These are phyloP conservation scores for Cephus nigrinus DNA, from an alignment of 2,888 invertebrate genomes.

Conservation along the genomic window DNA sequence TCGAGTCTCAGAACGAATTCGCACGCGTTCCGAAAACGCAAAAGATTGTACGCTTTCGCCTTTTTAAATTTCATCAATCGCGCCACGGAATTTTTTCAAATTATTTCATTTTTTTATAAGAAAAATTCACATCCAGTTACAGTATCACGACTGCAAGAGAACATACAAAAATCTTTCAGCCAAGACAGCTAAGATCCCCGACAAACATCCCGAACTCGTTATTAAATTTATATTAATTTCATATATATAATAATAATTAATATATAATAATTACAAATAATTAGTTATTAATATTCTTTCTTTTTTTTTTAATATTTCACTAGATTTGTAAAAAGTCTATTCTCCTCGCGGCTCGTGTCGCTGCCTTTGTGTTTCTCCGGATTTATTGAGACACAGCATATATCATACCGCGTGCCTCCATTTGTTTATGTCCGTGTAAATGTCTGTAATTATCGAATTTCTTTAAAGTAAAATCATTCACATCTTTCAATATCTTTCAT, in stretches of 20 bases:
- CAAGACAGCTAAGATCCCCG: slow-evolving; percentile 24
- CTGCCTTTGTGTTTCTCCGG: not conserved
- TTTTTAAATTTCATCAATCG: not conserved
- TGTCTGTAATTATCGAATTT: not conserved
- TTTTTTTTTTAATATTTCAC: slow-evolving; percentile 61
- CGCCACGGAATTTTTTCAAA: not conserved
- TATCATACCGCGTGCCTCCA: not conserved
- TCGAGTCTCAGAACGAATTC: not conserved
- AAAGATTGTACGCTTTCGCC: not conserved
- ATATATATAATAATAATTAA: slow-evolving; percentile 42
- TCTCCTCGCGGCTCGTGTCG: slow-evolving; percentile 23
- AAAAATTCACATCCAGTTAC: not conserved
- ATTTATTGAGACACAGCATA: not conserved
- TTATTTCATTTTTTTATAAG: not conserved
- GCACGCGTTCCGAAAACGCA: not conserved
- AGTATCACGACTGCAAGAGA: not conserved
- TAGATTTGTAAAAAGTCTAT: slow-evolving; percentile 57
- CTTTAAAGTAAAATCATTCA: not conserved
- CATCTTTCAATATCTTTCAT: not conserved
- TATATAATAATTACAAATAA: slow-evolving; percentile 43
- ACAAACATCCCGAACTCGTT: slow-evolving; percentile 40
- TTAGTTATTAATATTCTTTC: slow-evolving; percentile 42
- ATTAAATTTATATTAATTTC: slow-evolving; percentile 58
- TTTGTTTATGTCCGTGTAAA: not conserved
- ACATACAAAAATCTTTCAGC: not conserved